These are phyloP conservation scores for Choristoneura fumiferana DNA, from an alignment of 1,140 invertebrate genomes.

Conservation along the genomic window DNA sequence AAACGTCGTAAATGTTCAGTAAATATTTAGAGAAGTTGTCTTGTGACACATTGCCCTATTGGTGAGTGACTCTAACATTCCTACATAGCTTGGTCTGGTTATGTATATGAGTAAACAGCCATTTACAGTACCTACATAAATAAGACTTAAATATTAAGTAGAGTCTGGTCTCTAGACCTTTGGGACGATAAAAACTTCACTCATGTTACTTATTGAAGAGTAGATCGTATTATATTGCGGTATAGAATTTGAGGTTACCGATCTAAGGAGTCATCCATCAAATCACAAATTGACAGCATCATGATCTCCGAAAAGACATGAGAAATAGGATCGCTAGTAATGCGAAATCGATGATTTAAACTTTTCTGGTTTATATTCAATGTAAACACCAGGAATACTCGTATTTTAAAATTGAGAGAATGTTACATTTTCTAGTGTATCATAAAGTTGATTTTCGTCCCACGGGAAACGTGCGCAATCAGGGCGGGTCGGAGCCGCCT, in stretches of 20 bases:
- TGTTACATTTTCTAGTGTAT: background rate
- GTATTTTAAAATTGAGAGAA: conserved; percentile 5
- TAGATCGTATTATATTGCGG: background rate
- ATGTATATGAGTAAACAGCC: background rate
- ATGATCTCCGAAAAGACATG: background rate
- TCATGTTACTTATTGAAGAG: background rate
- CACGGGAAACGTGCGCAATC: conserved; percentile 4
- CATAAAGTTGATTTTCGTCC: background rate
- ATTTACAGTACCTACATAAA: conserved; percentile 4
- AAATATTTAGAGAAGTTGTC: conserved; percentile 10
- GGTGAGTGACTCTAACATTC: background rate
- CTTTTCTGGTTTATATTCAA: too few relatives aligned
- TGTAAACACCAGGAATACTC: background rate
- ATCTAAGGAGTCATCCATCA: conserved; percentile 9
- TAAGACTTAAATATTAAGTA: background rate
- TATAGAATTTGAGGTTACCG: background rate
- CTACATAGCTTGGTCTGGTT: background rate
- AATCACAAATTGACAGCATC: conserved; percentile 10
- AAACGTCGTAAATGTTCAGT: conserved; percentile 9
- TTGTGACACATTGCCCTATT: conserved; percentile 15
- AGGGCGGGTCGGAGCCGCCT: background rate
- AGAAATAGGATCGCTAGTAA: background rate
- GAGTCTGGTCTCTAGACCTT: too few relatives aligned
- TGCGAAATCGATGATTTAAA: too few relatives aligned
- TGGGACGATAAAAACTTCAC: background rate